Evolutionary conservation across 2,113 vertebrate genomes (phyloP).

Genomic region (Balaeniceps rex): DNA sequence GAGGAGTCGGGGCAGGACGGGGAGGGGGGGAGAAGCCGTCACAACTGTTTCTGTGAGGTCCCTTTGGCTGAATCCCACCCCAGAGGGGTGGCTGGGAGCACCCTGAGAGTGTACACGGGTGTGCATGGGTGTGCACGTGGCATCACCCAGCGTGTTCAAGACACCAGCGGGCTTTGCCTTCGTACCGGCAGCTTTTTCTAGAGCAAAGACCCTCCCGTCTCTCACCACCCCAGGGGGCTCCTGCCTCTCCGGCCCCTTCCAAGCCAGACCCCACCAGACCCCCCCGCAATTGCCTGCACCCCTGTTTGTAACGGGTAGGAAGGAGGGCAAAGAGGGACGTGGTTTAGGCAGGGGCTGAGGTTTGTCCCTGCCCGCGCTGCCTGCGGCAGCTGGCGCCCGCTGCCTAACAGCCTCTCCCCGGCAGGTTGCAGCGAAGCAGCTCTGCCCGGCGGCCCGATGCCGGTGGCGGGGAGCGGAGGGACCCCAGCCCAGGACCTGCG

Average conservation of each 20-base stretch:
- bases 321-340: background rate
- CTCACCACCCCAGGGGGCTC: background rate
- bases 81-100: background rate
- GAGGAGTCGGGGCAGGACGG: accelerated
- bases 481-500: slow-evolving; percentile 29
- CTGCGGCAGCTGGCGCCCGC: accelerated
- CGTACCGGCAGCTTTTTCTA: background rate
- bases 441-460: background rate
- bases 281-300: no score
- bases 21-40: background rate
- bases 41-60: background rate
- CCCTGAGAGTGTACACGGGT: background rate
- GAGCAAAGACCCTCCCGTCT: background rate
- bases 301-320: background rate
- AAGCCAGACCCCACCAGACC: background rate
- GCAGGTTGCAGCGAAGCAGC: background rate
- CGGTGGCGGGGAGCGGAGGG: background rate
- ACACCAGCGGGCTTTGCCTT: background rate
- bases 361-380: no score
- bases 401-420: background rate
- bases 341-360: background rate
- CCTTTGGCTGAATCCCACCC: background rate
- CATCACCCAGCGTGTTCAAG: background rate
- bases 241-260: background rate
- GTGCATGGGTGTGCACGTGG: accelerated